phyloP scores from a whole-genome alignment of 2,113 vertebrate genomes.

The Cavia porcellus region DNA sequence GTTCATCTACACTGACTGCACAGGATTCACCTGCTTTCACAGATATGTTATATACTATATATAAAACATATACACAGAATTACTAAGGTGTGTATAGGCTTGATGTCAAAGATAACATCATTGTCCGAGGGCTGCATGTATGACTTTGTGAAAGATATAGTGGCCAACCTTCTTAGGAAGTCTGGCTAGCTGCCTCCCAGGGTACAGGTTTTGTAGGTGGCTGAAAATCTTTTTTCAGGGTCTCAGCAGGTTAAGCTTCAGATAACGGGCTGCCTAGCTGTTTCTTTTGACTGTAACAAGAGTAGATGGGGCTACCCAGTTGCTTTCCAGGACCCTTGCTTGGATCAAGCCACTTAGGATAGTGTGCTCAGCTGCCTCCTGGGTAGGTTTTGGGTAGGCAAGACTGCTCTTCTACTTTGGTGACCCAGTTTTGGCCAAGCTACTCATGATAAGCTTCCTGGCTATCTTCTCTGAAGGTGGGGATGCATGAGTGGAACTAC shows the following conservation, averaged over 20 bases:
- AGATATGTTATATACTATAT: neutral
- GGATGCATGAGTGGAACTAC: neutral
- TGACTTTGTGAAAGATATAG: neutral
- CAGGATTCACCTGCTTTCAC: too few species aligned
- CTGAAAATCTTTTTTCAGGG: neutral
- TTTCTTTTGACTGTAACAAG: neutral
- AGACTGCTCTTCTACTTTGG: neutral
- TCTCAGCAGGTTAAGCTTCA: neutral
- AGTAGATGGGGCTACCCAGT: neutral
- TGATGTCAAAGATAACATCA: slow-evolving; percentile 33
- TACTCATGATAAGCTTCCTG: neutral
- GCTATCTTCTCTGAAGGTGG: neutral
- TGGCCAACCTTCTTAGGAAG: neutral
- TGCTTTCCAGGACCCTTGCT: neutral
- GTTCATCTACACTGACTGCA: too few species aligned
- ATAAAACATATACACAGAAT: neutral
- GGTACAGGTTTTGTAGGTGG: neutral
- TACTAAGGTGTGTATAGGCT: slow-evolving; percentile 33
- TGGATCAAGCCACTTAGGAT: neutral
- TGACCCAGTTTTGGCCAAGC: neutral
- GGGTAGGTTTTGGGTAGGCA: neutral
- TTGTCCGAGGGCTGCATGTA: neutral
- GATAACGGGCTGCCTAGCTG: neutral
- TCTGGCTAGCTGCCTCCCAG: neutral
- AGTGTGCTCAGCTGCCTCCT: neutral